Evolutionary conservation across 2,113 vertebrate genomes (phyloP), one percentile per base, ranked within the genome.

Genomic region (Sinocyclocheilus anshuiensis): DNA sequence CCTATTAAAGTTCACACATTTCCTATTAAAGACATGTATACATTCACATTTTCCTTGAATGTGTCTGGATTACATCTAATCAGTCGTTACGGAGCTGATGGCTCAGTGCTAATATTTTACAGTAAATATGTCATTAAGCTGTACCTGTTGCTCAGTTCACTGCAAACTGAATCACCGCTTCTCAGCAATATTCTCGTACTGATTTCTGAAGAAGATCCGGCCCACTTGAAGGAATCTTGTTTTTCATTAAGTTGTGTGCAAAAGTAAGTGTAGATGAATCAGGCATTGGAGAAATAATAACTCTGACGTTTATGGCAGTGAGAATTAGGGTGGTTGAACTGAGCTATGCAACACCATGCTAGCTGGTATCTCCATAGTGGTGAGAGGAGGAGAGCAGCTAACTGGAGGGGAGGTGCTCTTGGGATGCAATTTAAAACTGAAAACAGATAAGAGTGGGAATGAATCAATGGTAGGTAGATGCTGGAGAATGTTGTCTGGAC

Each of bases 381-480:
- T 10, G 71, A 48, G 24, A 75, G 16, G 53, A 74, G 81, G 42
- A 57, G 59, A 42, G 50, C 18, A 39, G 39, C 55, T 61, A 16
- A 61, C 77, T 29, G 55, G 33, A 80, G 77, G 76, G 33, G 57
- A 59, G 81, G 69, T 55, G 69, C 24, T 33, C 67, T 81, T 86
- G 65, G 55, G 79, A 86, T 83, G 69, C 22, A 77, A 77, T 69
- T 57, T 81, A 82, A 59, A 63, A 45, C 77, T 80, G 87, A 76
- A 83, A 76, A 90, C 84, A 85, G 80, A 89, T 90, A 84, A 89
- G 88, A 88, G 84, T 33, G 1, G 86, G 88, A 88, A 83, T 81
- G 85, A 92, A 85, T 90, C 84, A 90, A 90, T 83, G 59, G 86
- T 77, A 88, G 86, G 74, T 77, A 81, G 69, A 82, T 82, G 59